Percentiles rank a stretch among this genome's conserved stretches.
Evolutionary conservation across 1,140 invertebrate genomes (phyloP).

Genomic region (Episyrphus balteatus): DNA sequence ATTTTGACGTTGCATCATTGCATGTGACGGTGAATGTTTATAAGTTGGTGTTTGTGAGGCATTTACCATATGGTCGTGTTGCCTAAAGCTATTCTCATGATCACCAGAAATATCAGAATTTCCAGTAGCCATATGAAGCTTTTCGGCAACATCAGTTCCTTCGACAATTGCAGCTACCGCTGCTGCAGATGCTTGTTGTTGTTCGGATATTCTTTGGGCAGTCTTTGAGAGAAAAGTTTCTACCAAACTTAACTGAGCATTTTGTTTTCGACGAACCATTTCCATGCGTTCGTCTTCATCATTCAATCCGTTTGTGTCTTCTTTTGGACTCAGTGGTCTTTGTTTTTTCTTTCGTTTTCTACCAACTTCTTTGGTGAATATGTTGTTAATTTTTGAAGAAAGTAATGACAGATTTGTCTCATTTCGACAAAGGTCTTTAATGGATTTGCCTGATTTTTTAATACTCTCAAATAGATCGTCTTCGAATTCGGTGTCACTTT

Average conservation of each 20-base stretch:
- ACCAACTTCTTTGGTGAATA: constrained; percentile 28
- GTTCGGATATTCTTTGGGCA: constrained; percentile 29
- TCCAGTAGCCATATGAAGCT: constrained; percentile 11
- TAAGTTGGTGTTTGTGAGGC: constrained; percentile 13
- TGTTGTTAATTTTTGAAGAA: constrained; percentile 35
- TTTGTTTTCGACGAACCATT: constrained; percentile 30
- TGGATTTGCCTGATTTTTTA: constrained; percentile 35
- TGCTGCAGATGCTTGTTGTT: constrained; percentile 30
- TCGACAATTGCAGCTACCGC: constrained; percentile 30
- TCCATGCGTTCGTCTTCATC: constrained; percentile 19
- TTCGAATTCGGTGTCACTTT: constrained; percentile 30
- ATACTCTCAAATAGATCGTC: constrained; percentile 36
- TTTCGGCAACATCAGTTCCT: constrained; percentile 13
- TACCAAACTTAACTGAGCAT: constrained; percentile 32
- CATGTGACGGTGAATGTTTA: constrained; percentile 15
- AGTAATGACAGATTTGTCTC: constrained; percentile 33
- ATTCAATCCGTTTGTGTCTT: constrained; percentile 16
- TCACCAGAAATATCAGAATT: constrained; percentile 19
- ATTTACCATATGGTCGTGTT: constrained; percentile 9
- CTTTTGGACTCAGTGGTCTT: not conserved
- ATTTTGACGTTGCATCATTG: constrained; percentile 18
- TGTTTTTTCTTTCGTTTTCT: constrained; percentile 6
- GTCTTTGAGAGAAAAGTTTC: constrained; percentile 33
- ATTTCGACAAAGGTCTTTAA: constrained; percentile 35
- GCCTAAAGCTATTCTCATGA: constrained; percentile 6